Conservation (phyloP, 2,888 invertebrate genomes). For the Aporophyla nigra region DNA sequence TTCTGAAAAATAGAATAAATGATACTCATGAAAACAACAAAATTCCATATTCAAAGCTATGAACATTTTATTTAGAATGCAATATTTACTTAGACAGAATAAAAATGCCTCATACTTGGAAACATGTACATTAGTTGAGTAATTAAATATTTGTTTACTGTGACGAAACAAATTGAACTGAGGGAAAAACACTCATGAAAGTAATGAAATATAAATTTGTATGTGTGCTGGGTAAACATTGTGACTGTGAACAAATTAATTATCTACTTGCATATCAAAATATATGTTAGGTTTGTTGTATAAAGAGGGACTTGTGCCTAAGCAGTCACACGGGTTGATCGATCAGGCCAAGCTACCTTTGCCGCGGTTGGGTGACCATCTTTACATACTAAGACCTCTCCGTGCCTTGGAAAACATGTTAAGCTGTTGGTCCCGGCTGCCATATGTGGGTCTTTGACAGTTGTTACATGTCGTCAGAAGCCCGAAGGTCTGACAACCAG, state of each 20-base stretch:
- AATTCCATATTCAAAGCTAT: not conserved
- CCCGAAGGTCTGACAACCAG: not conserved
- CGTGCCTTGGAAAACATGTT: not conserved
- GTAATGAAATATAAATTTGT: constrained; percentile 12
- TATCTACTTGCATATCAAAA: not conserved
- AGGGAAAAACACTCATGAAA: not conserved
- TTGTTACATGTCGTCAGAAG: not conserved
- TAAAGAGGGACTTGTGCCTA: too few relatives aligned
- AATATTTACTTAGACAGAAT: not conserved
- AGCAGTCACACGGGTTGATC: too few relatives aligned
- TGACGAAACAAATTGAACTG: constrained; percentile 18
- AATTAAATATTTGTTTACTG: constrained; percentile 11
- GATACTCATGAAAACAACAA: not conserved
- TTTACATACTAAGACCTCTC: not conserved
- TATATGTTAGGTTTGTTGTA: not conserved
- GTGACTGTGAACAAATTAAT: constrained; percentile 14
- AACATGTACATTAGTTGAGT: not conserved
- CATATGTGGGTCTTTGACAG: not conserved
- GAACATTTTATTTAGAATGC: not conserved
- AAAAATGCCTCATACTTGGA: constrained; percentile 1
- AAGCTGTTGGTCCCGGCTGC: not conserved
- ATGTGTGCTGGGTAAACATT: constrained; percentile 3
- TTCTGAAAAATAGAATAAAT: not conserved
- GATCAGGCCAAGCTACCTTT: too few relatives aligned
- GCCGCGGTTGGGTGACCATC: too few relatives aligned